phyloP scores from a whole-genome alignment of 2,888 invertebrate genomes.

The Xestia sexstrigata region DNA sequence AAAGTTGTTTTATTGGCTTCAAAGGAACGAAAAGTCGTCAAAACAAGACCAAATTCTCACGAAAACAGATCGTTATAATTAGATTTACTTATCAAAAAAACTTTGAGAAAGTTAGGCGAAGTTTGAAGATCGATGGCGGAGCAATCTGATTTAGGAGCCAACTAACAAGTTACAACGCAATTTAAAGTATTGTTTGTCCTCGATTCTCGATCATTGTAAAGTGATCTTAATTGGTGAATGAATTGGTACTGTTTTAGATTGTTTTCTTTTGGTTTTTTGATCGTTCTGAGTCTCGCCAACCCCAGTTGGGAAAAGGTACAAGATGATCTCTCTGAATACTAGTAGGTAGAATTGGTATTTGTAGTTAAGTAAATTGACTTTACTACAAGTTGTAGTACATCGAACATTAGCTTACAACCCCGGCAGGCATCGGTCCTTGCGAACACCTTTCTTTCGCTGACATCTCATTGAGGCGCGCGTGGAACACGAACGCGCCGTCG shows the following conservation, averaged over 20 bases:
- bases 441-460: too few species aligned
- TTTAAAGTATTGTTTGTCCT: constrained; percentile 40
- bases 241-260: neutral
- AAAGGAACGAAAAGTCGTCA: constrained; percentile 29
- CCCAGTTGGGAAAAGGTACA: too few species aligned
- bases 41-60: constrained; percentile 21
- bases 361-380: neutral
- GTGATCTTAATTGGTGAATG: neutral
- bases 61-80: constrained; percentile 55
- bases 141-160: constrained; percentile 45
- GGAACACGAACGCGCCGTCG: too few species aligned
- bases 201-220: neutral
- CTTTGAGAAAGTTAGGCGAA: constrained; percentile 31
- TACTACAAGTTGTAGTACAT: too few species aligned
- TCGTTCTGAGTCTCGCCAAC: neutral
- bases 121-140: constrained; percentile 52
- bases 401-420: too few species aligned
- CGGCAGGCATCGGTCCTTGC: too few species aligned
- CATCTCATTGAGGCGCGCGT: too few species aligned
- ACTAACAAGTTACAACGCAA: constrained; percentile 38
- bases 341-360: neutral
- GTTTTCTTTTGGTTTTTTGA: neutral
- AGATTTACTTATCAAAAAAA: constrained; percentile 59
- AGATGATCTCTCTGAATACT: neutral
- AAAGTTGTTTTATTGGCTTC: constrained; percentile 5